Evolutionary conservation across 2,888 invertebrate species (phyloP).

Genomic region (Drosophila ustulata): DNA sequence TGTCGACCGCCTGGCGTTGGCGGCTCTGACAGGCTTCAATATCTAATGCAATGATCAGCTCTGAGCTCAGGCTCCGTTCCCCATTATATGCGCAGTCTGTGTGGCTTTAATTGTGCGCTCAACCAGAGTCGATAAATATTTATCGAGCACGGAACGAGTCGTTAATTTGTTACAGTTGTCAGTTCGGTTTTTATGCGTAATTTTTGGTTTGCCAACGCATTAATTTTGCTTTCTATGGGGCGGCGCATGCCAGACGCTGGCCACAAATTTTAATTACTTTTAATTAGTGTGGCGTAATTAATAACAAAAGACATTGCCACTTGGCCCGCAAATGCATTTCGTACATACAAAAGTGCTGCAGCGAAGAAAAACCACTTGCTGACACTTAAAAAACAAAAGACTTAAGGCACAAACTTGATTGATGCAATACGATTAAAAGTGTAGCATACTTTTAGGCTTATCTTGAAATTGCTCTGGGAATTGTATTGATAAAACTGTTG

Average conservation of each 20-base stretch:
- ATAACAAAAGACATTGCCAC: neutral
- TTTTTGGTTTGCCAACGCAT: slow-evolving; percentile 25
- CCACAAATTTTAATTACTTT: slow-evolving; percentile 38
- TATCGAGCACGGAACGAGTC: slow-evolving; percentile 35
- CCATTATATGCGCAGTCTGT: neutral
- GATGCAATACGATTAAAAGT: neutral
- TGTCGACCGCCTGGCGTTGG: slow-evolving; percentile 12
- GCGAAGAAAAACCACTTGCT: neutral
- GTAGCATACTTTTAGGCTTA: slow-evolving; percentile 25
- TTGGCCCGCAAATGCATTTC: neutral
- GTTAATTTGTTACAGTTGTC: slow-evolving; percentile 57
- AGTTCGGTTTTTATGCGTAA: slow-evolving; percentile 40
- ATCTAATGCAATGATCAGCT: slow-evolving; percentile 7
- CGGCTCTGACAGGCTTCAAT: slow-evolving; percentile 20
- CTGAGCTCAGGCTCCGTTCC: neutral
- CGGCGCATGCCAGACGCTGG: slow-evolving; percentile 34
- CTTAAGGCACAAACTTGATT: slow-evolving; percentile 57
- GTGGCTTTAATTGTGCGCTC: slow-evolving; percentile 47
- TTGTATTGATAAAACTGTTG: neutral
- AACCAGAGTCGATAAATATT: slow-evolving; percentile 66
- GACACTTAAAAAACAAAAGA: slow-evolving; percentile 35
- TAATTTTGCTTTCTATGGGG: slow-evolving; percentile 41
- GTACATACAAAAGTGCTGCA: neutral
- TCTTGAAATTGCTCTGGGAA: fast-evolving
- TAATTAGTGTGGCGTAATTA: slow-evolving; percentile 21